Base-by-base conservation (phyloP, 2,797 vertebrate genomes). In the Sandelia bainsii region DNA sequence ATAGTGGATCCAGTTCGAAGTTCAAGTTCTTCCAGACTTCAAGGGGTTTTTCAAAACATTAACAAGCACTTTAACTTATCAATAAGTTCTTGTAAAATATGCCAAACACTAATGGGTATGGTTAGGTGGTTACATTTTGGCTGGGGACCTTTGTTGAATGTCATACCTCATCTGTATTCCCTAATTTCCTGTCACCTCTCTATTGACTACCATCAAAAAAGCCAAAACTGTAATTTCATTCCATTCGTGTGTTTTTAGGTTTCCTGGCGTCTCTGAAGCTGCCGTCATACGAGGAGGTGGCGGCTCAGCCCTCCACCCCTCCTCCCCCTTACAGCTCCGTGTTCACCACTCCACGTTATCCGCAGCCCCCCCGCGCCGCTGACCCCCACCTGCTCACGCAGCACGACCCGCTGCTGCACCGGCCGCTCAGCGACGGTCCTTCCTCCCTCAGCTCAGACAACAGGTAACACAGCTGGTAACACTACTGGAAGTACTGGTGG, bases 231-330 rank as follows among this genome's bases (percentile, higher is more conserved):
- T 8, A 3, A 12, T 14, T 25, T 57, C 6, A n/a, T n/a, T 27
- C 25, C 19, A 25, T 54, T 14, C 14, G 22, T 8, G 12, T 23
- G 13, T 53, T 34, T 69, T 20, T 19, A 87, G 97, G 97, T 91
- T 95, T 97, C 80, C 87, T 98, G 88, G 96, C 96, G 6, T 94
- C 96, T 20, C 95, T 97, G 80, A 98, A 98, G 92, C 93, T 98
- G 53, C 97, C 97, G 0, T 96, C 97, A 74, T 98, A 98, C 0
- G 97, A 98, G 88, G 97, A 98, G 81, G 97, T 97, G 64, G 96
- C 95, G 1, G 95, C 95, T 37, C 95, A 94, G 42, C 97, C 97
- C 2, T 92, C 94, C 75, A 97, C 96, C 0, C 97, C 97, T 0
- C 97, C 97, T 0, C 97, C 97, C 0, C 96, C 97, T 0, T 98